Percentiles rank a stretch among this genome's conserved stretches.
These are phyloP conservation scores for Brachionus calyciflorus DNA, from an alignment of 1,140 invertebrate genomes.

Conservation along the genomic window DNA sequence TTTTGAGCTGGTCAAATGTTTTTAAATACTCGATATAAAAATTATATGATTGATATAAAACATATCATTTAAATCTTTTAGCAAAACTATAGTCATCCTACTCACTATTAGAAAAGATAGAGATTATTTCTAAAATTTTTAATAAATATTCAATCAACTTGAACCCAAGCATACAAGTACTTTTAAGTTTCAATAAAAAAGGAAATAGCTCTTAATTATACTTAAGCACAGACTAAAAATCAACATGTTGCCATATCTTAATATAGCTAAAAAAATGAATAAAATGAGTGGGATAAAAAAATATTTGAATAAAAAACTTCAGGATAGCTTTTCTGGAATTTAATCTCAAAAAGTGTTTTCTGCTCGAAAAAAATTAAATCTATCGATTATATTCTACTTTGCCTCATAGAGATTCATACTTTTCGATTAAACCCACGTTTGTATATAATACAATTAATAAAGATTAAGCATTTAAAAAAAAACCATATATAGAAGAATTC, in stretches of 20 bases:
- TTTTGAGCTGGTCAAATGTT: no score
- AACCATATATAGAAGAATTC: slow-evolving; percentile 25
- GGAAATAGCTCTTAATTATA: no score
- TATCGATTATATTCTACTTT: neutral
- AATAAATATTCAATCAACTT: slow-evolving; percentile 7
- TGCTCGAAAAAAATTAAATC: neutral
- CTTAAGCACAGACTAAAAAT: slow-evolving; percentile 12
- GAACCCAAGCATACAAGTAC: slow-evolving; percentile 6
- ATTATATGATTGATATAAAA: no score
- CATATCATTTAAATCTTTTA: no score
- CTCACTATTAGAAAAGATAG: no score
- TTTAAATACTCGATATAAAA: no score
- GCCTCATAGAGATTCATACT: slow-evolving; percentile 36
- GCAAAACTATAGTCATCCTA: no score
- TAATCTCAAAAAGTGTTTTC: slow-evolving; percentile 24
- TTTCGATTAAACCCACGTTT: slow-evolving; percentile 26
- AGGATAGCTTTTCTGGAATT: slow-evolving; percentile 28
- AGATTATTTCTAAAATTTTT: neutral
- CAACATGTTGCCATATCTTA: slow-evolving; percentile 27
- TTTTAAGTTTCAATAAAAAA: slow-evolving; percentile 9
- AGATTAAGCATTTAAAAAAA: slow-evolving; percentile 12
- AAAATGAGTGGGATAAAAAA: slow-evolving; percentile 16
- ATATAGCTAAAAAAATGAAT: neutral
- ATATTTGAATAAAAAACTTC: slow-evolving; percentile 29
- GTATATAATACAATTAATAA: slow-evolving; percentile 3